Conservation (phyloP, 1,140 invertebrate genomes). For the Bicyclus anynana region DNA sequence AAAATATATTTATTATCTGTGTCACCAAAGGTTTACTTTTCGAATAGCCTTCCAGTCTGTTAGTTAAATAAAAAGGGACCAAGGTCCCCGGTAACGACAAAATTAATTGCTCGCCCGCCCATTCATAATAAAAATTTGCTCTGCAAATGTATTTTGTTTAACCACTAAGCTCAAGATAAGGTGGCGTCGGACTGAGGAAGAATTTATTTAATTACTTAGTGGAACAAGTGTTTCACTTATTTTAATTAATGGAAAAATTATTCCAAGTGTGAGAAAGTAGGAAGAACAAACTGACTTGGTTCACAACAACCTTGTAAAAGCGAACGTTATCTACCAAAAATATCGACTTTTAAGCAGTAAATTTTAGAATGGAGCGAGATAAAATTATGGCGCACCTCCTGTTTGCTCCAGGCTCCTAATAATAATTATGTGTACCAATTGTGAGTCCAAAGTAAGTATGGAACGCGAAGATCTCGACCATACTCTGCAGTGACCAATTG, state of each 20-base stretch:
- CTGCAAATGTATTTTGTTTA: conserved; percentile 7
- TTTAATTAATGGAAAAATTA: not conserved
- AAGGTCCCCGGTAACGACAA: conserved; percentile 3
- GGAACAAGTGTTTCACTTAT: conserved; percentile 1
- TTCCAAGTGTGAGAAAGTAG: too few species aligned
- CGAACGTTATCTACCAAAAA: too few species aligned
- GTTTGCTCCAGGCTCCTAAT: too few species aligned
- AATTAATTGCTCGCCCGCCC: conserved; percentile 6
- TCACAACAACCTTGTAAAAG: too few species aligned
- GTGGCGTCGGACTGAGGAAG: not conserved
- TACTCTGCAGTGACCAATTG: too few species aligned
- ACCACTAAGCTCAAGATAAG: conserved; percentile 3
- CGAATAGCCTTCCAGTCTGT: conserved; percentile 11
- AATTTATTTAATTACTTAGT: conserved; percentile 1
- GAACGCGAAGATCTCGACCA: too few species aligned
- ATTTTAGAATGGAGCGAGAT: too few species aligned
- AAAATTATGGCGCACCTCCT: too few species aligned
- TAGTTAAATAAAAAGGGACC: conserved; percentile 13
- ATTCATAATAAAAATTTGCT: conserved; percentile 12
- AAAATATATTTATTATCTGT: conserved; percentile 5
- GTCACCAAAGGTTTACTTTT: conserved; percentile 8
- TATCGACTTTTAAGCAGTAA: too few species aligned
- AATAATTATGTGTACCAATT: too few species aligned
- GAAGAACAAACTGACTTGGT: too few species aligned
- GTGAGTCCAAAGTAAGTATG: too few species aligned